Percentiles rank a stretch among this genome's conserved stretches.
Conservation (phyloP, 2,797 vertebrate genomes). For the Phoebastria nigripes region DNA sequence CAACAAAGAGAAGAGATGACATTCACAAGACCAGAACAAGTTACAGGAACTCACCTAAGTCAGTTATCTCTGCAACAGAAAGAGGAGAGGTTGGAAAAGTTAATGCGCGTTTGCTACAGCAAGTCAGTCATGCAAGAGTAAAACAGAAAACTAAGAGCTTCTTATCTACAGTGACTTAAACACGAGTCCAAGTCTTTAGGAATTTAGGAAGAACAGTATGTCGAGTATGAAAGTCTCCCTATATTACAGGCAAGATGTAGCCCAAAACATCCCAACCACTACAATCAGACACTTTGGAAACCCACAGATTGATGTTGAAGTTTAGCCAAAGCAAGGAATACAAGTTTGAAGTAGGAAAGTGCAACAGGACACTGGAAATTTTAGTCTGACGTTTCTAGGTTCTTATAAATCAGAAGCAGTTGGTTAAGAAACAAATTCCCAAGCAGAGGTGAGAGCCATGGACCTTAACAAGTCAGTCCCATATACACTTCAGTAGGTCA, state of each 20-base stretch:
- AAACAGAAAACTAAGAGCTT: not conserved
- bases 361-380: not conserved
- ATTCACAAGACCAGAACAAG: not conserved
- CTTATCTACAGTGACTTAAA: not conserved
- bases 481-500: fast-evolving
- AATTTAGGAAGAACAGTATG: not conserved
- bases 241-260: not conserved
- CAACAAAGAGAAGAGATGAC: not conserved
- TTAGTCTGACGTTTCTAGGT: not conserved
- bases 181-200: not conserved
- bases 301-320: not conserved
- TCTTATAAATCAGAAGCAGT: not conserved
- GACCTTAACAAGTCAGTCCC: not conserved
- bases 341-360: not conserved
- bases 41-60: constrained; percentile 78
- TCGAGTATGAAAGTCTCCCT: not conserved
- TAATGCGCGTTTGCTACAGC: constrained; percentile 28
- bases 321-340: not conserved
- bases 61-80: constrained; percentile 82
- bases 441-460: not conserved
- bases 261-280: not conserved
- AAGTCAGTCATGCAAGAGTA: constrained; percentile 30
- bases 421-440: not conserved
- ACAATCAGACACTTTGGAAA: not conserved
- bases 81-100: constrained; percentile 69